Conservation (phyloP, 2,797 vertebrate genomes). For the Pipistrellus nathusii region DNA sequence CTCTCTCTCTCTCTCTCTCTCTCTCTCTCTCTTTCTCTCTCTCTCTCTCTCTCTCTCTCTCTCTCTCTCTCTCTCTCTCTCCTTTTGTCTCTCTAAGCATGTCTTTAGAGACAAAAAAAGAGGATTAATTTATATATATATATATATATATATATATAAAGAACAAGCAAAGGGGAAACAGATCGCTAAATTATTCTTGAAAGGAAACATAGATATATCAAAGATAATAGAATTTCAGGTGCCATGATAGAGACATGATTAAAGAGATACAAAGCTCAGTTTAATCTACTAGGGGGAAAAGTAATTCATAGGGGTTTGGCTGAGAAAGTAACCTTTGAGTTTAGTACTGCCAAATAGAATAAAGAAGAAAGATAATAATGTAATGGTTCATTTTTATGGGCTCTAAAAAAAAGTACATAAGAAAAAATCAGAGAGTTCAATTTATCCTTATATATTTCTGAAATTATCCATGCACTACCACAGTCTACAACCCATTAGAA, state of each 20-base stretch:
- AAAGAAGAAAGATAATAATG: background rate
- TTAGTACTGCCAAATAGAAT: background rate
- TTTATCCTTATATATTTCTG: background rate
- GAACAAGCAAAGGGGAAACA: background rate
- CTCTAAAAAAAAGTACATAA: background rate
- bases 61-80: background rate
- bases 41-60: too few species aligned
- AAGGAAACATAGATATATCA: background rate
- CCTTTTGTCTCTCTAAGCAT: background rate
- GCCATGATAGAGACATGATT: background rate
- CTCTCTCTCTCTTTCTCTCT: too few species aligned
- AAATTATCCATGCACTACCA: background rate
- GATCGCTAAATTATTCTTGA: background rate
- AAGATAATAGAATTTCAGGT: background rate
- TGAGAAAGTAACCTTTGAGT: background rate
- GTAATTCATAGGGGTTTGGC: background rate
- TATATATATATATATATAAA: background rate
- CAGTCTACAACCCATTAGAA: background rate
- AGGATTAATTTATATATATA: background rate
- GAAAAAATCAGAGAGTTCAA: conserved; percentile 8
- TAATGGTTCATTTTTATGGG: background rate
- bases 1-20: too few species aligned
- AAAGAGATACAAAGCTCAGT: background rate
- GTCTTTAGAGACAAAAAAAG: too few species aligned
- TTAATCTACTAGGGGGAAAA: background rate